Evolutionary conservation across 92 coral and sea anemone species (phyloP).

Genomic region (Micromussa lordhowensis): DNA sequence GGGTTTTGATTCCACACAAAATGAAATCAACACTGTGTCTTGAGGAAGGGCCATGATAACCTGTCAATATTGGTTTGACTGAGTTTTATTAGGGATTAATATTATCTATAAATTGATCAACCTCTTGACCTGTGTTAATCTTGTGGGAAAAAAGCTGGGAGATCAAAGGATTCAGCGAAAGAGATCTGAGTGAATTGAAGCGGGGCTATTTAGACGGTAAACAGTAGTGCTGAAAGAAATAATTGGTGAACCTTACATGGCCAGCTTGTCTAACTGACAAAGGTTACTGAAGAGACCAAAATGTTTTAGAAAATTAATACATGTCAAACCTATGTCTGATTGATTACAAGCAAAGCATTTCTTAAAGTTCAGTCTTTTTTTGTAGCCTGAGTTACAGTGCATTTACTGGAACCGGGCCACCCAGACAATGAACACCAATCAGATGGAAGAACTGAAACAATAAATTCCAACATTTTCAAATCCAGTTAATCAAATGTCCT

Average conservation of each 20-base stretch:
- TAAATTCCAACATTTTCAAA: too few relatives aligned
- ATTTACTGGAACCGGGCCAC: too few relatives aligned
- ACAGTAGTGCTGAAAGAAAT: not conserved
- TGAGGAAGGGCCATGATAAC: not conserved
- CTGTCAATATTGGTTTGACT: not conserved
- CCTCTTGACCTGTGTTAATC: conserved; percentile 4
- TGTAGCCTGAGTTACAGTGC: too few relatives aligned
- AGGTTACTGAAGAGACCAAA: too few relatives aligned
- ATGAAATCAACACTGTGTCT: conserved; percentile 6
- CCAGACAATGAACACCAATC: too few relatives aligned
- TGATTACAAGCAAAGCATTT: too few relatives aligned
- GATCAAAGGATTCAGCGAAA: conserved; percentile 10
- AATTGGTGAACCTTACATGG: not conserved
- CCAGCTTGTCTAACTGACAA: not conserved
- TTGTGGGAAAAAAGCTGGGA: not conserved
- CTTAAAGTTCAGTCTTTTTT: too few relatives aligned
- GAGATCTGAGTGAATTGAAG: not conserved
- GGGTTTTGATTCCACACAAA: not conserved
- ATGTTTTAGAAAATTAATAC: too few relatives aligned
- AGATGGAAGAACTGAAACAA: too few relatives aligned
- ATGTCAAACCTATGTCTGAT: too few relatives aligned
- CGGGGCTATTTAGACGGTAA: not conserved
- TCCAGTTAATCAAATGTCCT: too few relatives aligned
- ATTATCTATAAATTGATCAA: conserved; percentile 16
- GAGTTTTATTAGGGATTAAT: conserved; percentile 17